Percentiles rank a stretch among this genome's conserved stretches.
These are phyloP conservation scores for Etia nguti DNA, from an alignment of 2,113 vertebrate genomes.

Conservation along the genomic window DNA sequence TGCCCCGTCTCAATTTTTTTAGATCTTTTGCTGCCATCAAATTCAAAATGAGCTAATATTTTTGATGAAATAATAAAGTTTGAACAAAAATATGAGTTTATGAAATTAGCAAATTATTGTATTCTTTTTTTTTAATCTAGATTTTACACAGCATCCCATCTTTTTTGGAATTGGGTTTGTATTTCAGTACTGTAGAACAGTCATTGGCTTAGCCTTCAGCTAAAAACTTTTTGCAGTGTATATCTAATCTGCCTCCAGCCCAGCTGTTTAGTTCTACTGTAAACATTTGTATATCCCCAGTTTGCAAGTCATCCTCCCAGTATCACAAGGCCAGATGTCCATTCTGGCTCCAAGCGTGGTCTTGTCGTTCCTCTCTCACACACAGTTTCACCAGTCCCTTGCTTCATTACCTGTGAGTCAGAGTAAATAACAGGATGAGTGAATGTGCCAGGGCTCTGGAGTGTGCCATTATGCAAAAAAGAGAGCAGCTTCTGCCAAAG, in stretches of 20 bases:
- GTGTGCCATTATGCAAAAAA: conserved; percentile 30
- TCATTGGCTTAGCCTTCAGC: not conserved
- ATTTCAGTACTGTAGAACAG: not conserved
- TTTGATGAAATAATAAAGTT: not conserved
- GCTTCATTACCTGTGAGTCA: conserved; percentile 47
- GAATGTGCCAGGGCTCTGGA: conserved; percentile 34
- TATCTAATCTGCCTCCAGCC: not conserved
- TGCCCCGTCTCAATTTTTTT: not conserved
- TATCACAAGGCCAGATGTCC: conserved; percentile 41
- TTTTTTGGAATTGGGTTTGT: not conserved
- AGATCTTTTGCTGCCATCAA: not conserved
- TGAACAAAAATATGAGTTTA: not conserved
- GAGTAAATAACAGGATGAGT: conserved; percentile 48
- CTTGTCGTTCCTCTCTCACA: conserved; percentile 4
- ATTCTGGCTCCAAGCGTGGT: conserved; percentile 7
- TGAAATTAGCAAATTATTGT: not conserved
- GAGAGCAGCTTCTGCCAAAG: conserved; percentile 19
- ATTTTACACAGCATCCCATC: not conserved
- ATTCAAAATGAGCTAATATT: not conserved
- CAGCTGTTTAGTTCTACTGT: conserved; percentile 27
- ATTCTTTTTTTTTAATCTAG: not conserved
- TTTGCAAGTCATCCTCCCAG: not conserved
- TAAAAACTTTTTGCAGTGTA: conserved; percentile 6
- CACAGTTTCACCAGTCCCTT: conserved; percentile 16
- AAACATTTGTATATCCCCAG: conserved; percentile 26